Conservation (phyloP, 2,797 vertebrate species). For the Phoeniculus purpureus region DNA sequence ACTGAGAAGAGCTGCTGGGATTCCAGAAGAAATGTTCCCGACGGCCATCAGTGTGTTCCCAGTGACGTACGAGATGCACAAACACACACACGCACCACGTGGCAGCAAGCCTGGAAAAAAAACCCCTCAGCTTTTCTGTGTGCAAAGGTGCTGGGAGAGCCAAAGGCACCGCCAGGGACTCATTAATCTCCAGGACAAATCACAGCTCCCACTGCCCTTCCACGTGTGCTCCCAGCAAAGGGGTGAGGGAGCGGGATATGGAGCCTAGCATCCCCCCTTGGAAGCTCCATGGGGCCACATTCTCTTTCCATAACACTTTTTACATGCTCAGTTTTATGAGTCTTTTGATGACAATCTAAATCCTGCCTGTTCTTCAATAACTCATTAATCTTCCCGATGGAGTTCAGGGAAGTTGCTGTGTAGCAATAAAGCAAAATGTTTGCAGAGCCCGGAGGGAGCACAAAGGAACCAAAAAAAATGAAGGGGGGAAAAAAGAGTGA, state of each 20-base stretch:
- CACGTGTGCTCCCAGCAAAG: background rate
- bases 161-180: slow-evolving; percentile 2
- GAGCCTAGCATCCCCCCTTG: slow-evolving; percentile 44
- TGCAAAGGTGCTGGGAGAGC: slow-evolving; percentile 12
- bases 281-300: slow-evolving; percentile 46
- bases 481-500: background rate
- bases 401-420: slow-evolving; percentile 68
- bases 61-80: slow-evolving; percentile 32
- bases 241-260: slow-evolving; percentile 23
- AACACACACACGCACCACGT: too few species aligned
- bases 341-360: slow-evolving; percentile 77
- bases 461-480: background rate
- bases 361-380: slow-evolving; percentile 75
- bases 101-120: background rate
- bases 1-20: slow-evolving; percentile 35
- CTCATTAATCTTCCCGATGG: slow-evolving; percentile 73
- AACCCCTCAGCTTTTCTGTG: background rate
- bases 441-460: slow-evolving; percentile 55
- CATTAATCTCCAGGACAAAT: slow-evolving; percentile 21
- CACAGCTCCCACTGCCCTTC: slow-evolving; percentile 4
- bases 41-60: background rate
- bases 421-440: slow-evolving; percentile 55
- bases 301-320: slow-evolving; percentile 74
- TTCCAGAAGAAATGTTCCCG: slow-evolving; percentile 51
- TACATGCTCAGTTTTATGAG: slow-evolving; percentile 73